Percentiles rank a stretch among this genome's conserved stretches.
phyloP scores from a whole-genome alignment of 2,797 vertebrate species.

The Triplophysa yarkandensis region DNA sequence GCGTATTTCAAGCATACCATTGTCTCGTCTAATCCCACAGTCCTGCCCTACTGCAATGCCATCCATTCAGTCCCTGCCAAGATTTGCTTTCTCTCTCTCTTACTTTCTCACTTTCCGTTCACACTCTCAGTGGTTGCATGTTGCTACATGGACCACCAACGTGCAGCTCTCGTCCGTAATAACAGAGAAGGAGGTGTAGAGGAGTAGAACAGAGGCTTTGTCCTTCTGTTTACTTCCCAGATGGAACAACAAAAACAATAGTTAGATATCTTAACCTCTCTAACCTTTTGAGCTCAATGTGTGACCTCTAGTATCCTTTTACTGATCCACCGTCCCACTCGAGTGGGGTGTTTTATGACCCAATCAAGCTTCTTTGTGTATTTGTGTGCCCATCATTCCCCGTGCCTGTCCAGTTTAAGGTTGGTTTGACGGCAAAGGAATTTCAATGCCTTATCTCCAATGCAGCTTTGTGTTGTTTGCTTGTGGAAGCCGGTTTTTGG shows the following conservation, averaged over 20 bases:
- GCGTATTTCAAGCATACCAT: conserved; percentile 59
- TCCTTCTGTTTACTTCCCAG: conserved; percentile 2
- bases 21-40: conserved; percentile 59
- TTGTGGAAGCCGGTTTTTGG: neutral
- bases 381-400: conserved; percentile 6
- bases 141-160: conserved; percentile 51
- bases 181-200: conserved; percentile 8
- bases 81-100: neutral
- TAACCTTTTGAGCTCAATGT: conserved; percentile 28
- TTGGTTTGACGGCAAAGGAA: conserved; percentile 55
- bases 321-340: conserved; percentile 3
- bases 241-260: conserved; percentile 27
- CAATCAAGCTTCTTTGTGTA: conserved; percentile 13
- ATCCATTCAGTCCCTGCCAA: conserved; percentile 39
- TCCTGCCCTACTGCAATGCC: conserved; percentile 45
- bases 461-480: conserved; percentile 57
- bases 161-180: conserved; percentile 37
- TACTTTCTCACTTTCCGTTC: conserved; percentile 19
- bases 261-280: conserved; percentile 30
- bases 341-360: conserved; percentile 32
- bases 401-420: conserved; percentile 54
- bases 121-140: conserved; percentile 30
- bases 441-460: conserved; percentile 55
- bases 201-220: conserved; percentile 1
- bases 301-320: conserved; percentile 15